A percentile compares a stretch with the other conserved stretches of the same genome.
phyloP scores from a whole-genome alignment of 2,797 vertebrate species.

The Arnoldichthys spilopterus region DNA sequence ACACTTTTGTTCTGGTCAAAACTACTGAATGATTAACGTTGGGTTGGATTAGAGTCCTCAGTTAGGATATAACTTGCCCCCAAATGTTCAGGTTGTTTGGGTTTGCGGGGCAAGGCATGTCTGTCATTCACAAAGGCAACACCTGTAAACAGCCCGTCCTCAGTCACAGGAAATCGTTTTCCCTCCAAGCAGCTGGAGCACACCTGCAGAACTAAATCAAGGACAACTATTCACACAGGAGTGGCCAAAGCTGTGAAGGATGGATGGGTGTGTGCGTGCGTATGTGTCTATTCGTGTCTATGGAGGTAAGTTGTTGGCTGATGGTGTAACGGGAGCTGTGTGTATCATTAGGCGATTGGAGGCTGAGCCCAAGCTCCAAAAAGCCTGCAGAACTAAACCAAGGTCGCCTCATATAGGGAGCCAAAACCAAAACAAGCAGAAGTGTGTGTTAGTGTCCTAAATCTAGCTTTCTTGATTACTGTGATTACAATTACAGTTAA shows the following conservation, averaged over 20 bases:
- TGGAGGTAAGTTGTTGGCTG: conserved; percentile 34
- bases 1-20: no score
- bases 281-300: conserved; percentile 25
- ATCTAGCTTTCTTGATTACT: no score
- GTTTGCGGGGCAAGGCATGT: no score
- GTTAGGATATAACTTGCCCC: background rate
- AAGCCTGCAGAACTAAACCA: conserved; percentile 31
- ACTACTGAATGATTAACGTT: no score
- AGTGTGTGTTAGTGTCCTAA: background rate
- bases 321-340: conserved; percentile 21
- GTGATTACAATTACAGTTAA: no score
- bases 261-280: conserved; percentile 17
- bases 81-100: background rate
- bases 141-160: background rate
- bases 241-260: conserved; percentile 27
- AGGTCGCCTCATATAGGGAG: conserved; percentile 19
- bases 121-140: background rate
- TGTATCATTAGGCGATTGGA: conserved; percentile 30
- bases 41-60: background rate
- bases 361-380: conserved; percentile 24
- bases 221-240: conserved; percentile 45
- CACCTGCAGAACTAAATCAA: conserved; percentile 48
- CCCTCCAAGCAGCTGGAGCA: conserved; percentile 24
- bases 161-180: background rate
- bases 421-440: background rate